Base-by-base conservation (phyloP, 2,113 vertebrate genomes). In the Corydoras sp. region DNA sequence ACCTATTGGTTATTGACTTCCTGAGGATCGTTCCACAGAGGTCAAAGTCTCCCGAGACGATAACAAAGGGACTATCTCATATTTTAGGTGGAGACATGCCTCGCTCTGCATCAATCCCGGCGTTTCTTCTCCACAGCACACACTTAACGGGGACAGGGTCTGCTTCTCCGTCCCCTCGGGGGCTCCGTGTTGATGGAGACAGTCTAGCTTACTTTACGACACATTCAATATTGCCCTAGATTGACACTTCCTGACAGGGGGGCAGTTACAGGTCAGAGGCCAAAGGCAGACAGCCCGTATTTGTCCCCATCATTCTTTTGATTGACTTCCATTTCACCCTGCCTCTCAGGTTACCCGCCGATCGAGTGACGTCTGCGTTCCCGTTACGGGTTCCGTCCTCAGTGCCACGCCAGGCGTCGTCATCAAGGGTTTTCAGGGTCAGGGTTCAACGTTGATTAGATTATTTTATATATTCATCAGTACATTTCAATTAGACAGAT, bases 1-100 rank as follows among this genome's bases (percentile, higher is more conserved):
- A 65, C 54, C 65, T 58, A 88, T 89, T 81, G 72, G 76, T 87
- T 81, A 83, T 77, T 65, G 55, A 65, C 75, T 81, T 79, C 82
- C 78, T 76, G 69, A 80, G 84, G 76, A 73, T 75, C 73, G 72
- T 76, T 85, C 75, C 81, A 82, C 75, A 69, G 72, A 77, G 83
- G 79, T 72, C 78, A 78, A 81, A 32, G 48, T 61, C 77, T 75
- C 69, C 43, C 76, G 72, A 24, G 48, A 75, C 72, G 50, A 72
- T 66, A 73, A 78, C 79, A 71, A 67, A 62, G 3, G 49, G 49
- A 66, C 51, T 43, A 8, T 43, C 4, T 8, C 35, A 43, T 43
- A 43, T 43, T 43, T 43, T 43, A 56, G n/a, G 74, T 76, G 49
- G 58, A 43, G 50, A 67, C 50, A 61, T 60, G 65, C 29, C 30